phyloP scores from a whole-genome alignment of 2,113 vertebrate genomes.

The Macquaria ambigua region DNA sequence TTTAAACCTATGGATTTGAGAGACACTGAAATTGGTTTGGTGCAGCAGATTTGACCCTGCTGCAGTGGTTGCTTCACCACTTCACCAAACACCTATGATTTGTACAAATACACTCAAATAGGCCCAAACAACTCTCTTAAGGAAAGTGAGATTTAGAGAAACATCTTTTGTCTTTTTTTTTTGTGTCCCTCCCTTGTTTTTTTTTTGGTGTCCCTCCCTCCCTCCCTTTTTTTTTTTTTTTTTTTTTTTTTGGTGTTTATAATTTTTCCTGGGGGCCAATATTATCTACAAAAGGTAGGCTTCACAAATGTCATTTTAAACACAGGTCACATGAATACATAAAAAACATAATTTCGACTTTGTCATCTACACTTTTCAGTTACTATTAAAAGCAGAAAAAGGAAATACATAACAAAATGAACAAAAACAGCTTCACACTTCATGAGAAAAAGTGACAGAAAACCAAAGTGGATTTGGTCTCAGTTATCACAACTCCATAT shows the following conservation, averaged over 20 bases:
- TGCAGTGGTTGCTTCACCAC: slow-evolving; percentile 4
- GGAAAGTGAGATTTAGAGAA: not conserved
- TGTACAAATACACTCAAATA: slow-evolving; percentile 19
- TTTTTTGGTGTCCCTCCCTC: not conserved
- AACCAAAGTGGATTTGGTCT: slow-evolving; percentile 51
- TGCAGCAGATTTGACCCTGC: slow-evolving; percentile 18
- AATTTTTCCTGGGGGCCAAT: slow-evolving; percentile 3
- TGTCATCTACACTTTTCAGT: not conserved
- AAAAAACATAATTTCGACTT: not conserved
- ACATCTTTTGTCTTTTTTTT: not conserved
- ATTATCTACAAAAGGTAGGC: not conserved
- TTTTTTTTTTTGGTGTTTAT: not conserved
- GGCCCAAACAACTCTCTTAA: not conserved
- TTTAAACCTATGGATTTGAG: slow-evolving; percentile 8
- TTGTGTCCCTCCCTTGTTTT: not conserved
- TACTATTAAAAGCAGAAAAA: slow-evolving; percentile 4
- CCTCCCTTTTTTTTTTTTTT: not conserved
- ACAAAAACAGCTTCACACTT: slow-evolving; percentile 8
- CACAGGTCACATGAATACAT: slow-evolving; percentile 20
- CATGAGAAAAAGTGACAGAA: slow-evolving; percentile 48
- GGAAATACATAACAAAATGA: not conserved
- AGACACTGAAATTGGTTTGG: slow-evolving; percentile 4
- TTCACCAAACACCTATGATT: not conserved
- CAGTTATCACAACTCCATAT: slow-evolving; percentile 19
- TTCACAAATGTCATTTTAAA: slow-evolving; percentile 2